Base-by-base conservation (phyloP, 2,113 vertebrate species). In the Ammospiza nelsoni region DNA sequence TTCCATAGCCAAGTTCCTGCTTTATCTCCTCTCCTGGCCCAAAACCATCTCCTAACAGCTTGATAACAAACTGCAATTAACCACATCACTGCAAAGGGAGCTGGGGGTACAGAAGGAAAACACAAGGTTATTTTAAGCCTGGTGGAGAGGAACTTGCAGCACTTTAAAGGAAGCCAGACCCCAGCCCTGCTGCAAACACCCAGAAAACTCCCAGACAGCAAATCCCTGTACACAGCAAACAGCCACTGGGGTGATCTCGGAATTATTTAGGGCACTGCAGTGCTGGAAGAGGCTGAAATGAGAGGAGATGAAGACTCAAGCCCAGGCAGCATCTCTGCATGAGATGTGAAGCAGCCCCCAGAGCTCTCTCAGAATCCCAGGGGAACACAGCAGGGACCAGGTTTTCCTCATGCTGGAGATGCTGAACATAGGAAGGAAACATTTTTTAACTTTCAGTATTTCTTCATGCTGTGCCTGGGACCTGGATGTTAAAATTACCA, bases 221-320 rank as follows among this genome's bases (percentile, higher is more conserved):
- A 10, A 17, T 43, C 73, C 77, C 17, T 13, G 62, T 4, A 62
- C 54, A 62, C 48, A 81, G 80, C 58, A 68, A 82, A 91, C 4
- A 82, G 69, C 74, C 49, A 16, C 14, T 13, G 87, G 62, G 54
- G 54, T 20, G 46, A 91, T 68, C 74, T 83, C 12, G 1, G 19
- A 43, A 88, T 87, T 91, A 90, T 82, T 93, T 55, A 88, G 94
- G 96, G 51, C 68, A 77, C 80, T 73, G 89, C 89, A 74, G 72
- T 21, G 73, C 61, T 82, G 77, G 73, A 51, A 49, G 82, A 93
- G 69, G 54, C 77, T 82, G 69, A 73, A 89, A 74, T 8, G 46
- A 54, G 89, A 85, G 43, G 14, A 67, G 49, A n/a, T 18, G 48
- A 84, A 83, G 33, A 29, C 62, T 82, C 27, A 9, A 85, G 52